Evolutionary conservation across 1,140 invertebrate genomes (phyloP).

Genomic region (Meloidogyne floridensis): DNA sequence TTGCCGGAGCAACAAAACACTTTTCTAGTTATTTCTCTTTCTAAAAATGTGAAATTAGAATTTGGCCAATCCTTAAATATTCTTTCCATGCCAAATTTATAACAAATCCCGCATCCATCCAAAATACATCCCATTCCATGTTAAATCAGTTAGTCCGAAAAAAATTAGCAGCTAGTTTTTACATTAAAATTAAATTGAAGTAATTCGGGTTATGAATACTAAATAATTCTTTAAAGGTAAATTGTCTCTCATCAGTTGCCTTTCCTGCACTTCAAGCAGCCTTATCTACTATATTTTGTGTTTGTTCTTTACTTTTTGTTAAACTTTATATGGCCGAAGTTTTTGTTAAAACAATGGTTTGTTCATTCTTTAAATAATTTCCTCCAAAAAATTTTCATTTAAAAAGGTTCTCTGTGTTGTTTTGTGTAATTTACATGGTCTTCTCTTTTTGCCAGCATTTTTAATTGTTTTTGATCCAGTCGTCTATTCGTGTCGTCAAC

Average conservation of each 20-base stretch:
- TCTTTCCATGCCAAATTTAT: no score
- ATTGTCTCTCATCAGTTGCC: constrained; percentile 63
- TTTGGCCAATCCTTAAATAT: no score
- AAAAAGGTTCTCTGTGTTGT: constrained; percentile 53
- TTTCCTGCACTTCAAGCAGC: constrained; percentile 63
- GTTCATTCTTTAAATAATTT: background rate
- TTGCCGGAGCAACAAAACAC: no score
- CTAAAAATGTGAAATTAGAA: no score
- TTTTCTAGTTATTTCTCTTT: no score
- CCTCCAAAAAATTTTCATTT: background rate
- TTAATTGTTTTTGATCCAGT: constrained; percentile 55
- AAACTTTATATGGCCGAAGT: constrained; percentile 63
- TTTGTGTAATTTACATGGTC: constrained; percentile 61
- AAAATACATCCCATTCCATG: no score
- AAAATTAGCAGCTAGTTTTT: no score
- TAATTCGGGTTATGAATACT: no score
- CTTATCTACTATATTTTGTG: constrained; percentile 60
- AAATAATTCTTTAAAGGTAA: constrained; percentile 42
- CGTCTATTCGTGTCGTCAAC: constrained; percentile 23
- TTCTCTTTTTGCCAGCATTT: constrained; percentile 63
- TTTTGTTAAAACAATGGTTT: constrained; percentile 59
- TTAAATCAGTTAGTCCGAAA: no score
- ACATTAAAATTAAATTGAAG: no score
- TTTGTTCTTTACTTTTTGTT: constrained; percentile 58
- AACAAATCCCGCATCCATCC: no score